phyloP scores from a whole-genome alignment of 92 coral and sea anemone genomes.

The Parazoanthus atlanticus region DNA sequence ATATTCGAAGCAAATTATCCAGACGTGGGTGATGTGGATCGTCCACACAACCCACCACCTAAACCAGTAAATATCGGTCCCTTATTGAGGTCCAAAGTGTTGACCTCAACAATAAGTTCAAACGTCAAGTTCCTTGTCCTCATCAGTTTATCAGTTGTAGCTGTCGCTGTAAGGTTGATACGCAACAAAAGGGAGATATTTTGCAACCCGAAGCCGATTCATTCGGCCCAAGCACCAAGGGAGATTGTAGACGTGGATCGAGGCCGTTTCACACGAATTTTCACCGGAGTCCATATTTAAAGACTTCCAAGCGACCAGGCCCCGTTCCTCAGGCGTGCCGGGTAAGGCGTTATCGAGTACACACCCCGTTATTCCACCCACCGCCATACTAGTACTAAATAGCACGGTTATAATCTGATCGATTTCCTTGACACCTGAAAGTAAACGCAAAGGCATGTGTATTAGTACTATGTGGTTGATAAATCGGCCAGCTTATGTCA shows the following conservation, averaged over 20 bases:
- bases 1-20: neutral
- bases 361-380: slow-evolving; percentile 62
- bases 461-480: neutral
- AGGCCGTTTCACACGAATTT: neutral
- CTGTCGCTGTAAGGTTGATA: neutral
- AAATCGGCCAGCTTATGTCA: too few relatives aligned
- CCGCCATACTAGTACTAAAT: slow-evolving; percentile 78
- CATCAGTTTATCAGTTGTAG: neutral
- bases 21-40: neutral
- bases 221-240: slow-evolving; percentile 38
- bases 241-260: slow-evolving; percentile 46
- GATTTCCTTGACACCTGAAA: slow-evolving; percentile 62
- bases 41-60: neutral
- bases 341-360: slow-evolving; percentile 72
- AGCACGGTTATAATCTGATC: slow-evolving; percentile 78
- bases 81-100: too few relatives aligned
- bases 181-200: slow-evolving; percentile 17
- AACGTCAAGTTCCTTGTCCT: neutral
- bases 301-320: slow-evolving; percentile 56
- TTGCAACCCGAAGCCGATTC: slow-evolving; percentile 6
- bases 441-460: neutral
- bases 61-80: too few relatives aligned
- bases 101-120: neutral
- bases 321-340: slow-evolving; percentile 81
- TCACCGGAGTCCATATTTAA: neutral